Conservation (phyloP, 2,113 vertebrate species). For the Tyrannus savana region DNA sequence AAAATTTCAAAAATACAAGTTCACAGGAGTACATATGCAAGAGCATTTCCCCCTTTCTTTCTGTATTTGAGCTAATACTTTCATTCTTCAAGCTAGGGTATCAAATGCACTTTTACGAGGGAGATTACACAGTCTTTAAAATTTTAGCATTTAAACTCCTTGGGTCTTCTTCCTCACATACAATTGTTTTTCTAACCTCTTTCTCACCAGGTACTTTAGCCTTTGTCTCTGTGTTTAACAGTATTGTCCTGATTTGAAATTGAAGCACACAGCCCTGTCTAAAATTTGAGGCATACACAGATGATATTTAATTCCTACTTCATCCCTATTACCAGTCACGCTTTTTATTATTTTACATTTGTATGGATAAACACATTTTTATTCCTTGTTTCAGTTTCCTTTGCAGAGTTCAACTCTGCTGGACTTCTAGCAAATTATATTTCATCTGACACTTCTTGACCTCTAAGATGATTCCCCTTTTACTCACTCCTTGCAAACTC, state of each 20-base stretch:
- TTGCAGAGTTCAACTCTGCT: background rate
- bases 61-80: background rate
- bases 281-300: background rate
- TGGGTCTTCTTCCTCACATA: background rate
- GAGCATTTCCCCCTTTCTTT: background rate
- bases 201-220: background rate
- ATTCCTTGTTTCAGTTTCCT: background rate
- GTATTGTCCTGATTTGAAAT: background rate
- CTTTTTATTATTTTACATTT: background rate
- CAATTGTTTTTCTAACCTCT: background rate
- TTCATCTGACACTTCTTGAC: background rate
- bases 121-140: background rate
- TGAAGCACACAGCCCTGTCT: background rate
- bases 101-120: background rate
- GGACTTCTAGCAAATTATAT: constrained; percentile 3
- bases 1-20: background rate
- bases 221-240: background rate
- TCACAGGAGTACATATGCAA: background rate
- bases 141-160: background rate
- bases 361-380: background rate
- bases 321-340: background rate
- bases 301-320: background rate
- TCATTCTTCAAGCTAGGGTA: background rate
- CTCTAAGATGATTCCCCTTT: background rate
- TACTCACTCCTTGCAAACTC: background rate